Percentiles rank a stretch among this genome's conserved stretches.
These are phyloP conservation scores for Crematogaster levior DNA, from an alignment of 2,888 invertebrate genomes.

Conservation along the genomic window DNA sequence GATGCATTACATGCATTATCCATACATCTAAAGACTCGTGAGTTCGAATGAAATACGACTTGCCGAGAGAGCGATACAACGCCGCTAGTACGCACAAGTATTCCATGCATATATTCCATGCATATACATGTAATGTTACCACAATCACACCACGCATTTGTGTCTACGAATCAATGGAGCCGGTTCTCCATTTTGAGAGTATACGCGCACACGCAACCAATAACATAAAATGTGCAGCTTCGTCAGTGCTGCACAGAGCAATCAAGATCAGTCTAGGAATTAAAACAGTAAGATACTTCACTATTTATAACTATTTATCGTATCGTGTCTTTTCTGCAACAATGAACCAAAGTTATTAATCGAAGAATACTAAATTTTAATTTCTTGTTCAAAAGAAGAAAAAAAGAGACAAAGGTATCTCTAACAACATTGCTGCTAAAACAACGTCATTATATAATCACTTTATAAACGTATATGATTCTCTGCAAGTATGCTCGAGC, in stretches of 20 bases:
- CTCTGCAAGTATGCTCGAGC: neutral
- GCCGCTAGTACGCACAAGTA: neutral
- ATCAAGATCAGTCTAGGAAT: neutral
- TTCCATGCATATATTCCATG: conserved; percentile 34
- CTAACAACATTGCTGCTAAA: neutral
- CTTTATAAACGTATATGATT: neutral
- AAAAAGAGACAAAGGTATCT: neutral
- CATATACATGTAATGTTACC: too few relatives aligned
- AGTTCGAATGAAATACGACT: conserved; percentile 26
- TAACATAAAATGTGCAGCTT: conserved; percentile 10
- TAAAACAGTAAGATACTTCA: neutral
- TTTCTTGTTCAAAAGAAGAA: neutral
- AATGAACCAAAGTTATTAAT: neutral
- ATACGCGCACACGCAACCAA: conserved; percentile 1
- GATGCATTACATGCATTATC: neutral
- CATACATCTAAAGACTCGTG: conserved; percentile 5
- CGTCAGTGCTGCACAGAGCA: neutral
- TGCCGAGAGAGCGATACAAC: conserved; percentile 19
- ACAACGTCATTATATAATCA: neutral
- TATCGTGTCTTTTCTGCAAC: neutral
- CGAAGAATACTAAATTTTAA: neutral
- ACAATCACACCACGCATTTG: conserved; percentile 4
- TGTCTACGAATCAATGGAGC: conserved; percentile 38
- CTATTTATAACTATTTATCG: neutral
- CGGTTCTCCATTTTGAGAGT: conserved; percentile 10